Base-by-base conservation (phyloP, 2,888 invertebrate genomes). In the Chromoteleia sp. region DNA sequence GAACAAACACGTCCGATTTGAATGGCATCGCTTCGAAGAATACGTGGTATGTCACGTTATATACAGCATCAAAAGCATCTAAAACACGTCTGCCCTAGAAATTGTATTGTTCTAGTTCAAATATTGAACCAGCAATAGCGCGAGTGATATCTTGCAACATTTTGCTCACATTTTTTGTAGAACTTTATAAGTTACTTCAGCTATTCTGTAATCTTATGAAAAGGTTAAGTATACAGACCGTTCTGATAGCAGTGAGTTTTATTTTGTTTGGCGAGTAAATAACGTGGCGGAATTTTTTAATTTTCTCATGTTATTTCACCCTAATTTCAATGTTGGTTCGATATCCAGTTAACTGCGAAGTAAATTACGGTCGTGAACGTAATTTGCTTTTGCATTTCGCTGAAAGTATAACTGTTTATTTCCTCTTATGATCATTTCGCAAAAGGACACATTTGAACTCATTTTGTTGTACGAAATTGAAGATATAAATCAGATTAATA, bases 51-150 rank as follows among this genome's bases (percentile, higher is more conserved):
- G 10, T 33, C 33, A 14, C 2, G n/a, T 39, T 8, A 39, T 1
- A 39, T 25, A 50, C 25, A 25, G 25, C 30, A 52, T 30, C 30
- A 52, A 52, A 52, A 30, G 52, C 52, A 52, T 52, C 52, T 30
- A 15, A 52, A 52, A 52, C 52, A 52, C 30, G 52, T 52, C 52
- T 29, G 30, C 1, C 10, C 52, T 30, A 8, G 52, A 52, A 12
- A 52, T 52, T 30, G 30, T 3, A 52, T 52, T 52, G 52, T 30
- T 30, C 52, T 52, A 30, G 30, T 52, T 52, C 52, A 52, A 52
- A 52, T 52, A 52, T 30, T 50, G 39, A 2, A 14, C 12, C 2
- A 3, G 39, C 6, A 39, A 12, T 6, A 12, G n/a, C 14, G 1
- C 14, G 8, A 39, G 2, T 2, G 14, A 39, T 12, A 39, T 39